These are phyloP conservation scores for Pristionchus pacificus DNA, from an alignment of 1,140 invertebrate genomes.

Conservation along the genomic window DNA sequence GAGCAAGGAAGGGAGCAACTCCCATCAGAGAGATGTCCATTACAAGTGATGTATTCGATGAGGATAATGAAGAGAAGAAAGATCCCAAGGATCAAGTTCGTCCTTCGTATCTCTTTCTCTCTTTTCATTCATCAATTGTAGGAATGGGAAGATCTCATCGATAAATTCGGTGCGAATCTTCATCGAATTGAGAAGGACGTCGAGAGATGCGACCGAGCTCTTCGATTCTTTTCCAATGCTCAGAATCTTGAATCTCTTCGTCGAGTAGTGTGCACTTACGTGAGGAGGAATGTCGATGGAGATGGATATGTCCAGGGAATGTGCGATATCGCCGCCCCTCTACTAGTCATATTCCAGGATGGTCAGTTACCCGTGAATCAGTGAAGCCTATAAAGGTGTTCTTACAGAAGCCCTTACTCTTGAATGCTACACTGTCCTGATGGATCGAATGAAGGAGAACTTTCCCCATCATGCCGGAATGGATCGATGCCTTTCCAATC, in stretches of 20 bases:
- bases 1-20: slow-evolving; percentile 23
- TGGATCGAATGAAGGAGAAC: slow-evolving; percentile 82
- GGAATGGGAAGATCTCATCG: slow-evolving; percentile 67
- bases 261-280: slow-evolving; percentile 92
- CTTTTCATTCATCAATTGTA: background rate
- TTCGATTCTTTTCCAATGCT: slow-evolving; percentile 61
- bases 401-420: slow-evolving; percentile 77
- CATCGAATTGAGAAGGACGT: slow-evolving; percentile 95
- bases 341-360: slow-evolving; percentile 85
- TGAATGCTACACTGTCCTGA: slow-evolving; percentile 81
- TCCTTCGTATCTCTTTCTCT: background rate
- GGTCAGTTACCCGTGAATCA: slow-evolving; percentile 59
- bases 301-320: slow-evolving; percentile 72
- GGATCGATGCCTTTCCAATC: slow-evolving; percentile 90
- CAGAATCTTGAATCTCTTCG: slow-evolving; percentile 1
- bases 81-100: background rate
- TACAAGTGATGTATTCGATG: slow-evolving; percentile 51
- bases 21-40: slow-evolving; percentile 43
- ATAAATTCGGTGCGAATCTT: slow-evolving; percentile 80
- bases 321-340: slow-evolving; percentile 87
- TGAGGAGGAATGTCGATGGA: slow-evolving; percentile 85
- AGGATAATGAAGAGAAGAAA: slow-evolving; percentile 14
- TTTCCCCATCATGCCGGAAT: slow-evolving; percentile 88
- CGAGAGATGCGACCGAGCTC: slow-evolving; percentile 85
- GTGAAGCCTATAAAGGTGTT: no score